phyloP scores from a whole-genome alignment of 2,113 vertebrate species.

The Pristiophorus japonicus region DNA sequence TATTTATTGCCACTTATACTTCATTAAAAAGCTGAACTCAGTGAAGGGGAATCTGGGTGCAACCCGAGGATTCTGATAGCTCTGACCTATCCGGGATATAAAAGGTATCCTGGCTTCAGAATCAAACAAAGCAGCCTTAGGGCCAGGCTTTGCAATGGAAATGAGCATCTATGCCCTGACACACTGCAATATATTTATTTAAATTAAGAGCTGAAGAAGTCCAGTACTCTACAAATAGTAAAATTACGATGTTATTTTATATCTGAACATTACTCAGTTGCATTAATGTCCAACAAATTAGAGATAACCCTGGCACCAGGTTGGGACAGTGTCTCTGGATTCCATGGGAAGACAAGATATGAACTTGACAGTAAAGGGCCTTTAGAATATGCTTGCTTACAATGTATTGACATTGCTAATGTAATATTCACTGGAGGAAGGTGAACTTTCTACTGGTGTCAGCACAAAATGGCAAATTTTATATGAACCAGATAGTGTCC shows the following conservation, averaged over 20 bases:
- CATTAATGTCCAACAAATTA: background rate
- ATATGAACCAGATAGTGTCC: background rate
- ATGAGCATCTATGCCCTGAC: background rate
- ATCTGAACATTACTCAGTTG: background rate
- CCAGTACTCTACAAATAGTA: background rate
- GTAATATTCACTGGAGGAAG: background rate
- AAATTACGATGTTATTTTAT: background rate
- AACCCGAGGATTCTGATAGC: background rate
- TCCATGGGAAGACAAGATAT: background rate
- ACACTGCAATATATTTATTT: background rate
- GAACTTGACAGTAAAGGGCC: background rate
- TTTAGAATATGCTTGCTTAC: background rate
- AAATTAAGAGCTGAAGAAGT: background rate
- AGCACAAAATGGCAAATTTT: background rate
- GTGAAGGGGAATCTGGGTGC: background rate
- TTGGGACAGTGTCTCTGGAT: background rate
- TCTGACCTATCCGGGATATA: background rate
- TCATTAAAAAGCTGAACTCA: slow-evolving; percentile 18
- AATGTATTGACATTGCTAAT: background rate
- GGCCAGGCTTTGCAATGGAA: background rate
- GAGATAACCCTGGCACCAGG: background rate
- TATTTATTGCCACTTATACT: background rate
- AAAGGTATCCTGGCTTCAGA: background rate
- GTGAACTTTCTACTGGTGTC: background rate
- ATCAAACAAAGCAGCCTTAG: background rate